Percentiles rank a stretch among this genome's conserved stretches.
phyloP scores from a whole-genome alignment of 2,113 vertebrate genomes.

The Cercopithecus mona region DNA sequence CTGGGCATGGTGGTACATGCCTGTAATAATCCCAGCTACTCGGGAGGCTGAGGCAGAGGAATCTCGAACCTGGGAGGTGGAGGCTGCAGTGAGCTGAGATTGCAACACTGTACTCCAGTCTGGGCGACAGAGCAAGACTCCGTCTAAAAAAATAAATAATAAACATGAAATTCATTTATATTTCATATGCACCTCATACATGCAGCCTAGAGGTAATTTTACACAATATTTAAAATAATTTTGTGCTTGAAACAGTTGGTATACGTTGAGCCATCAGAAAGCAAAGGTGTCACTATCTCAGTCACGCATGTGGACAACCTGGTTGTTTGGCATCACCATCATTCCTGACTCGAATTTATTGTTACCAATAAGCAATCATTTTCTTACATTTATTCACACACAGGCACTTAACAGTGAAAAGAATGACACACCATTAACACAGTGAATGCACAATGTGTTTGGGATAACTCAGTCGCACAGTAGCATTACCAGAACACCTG shows the following conservation, averaged over 20 bases:
- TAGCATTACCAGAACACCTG: not conserved
- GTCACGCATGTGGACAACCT: not conserved
- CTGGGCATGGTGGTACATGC: no score
- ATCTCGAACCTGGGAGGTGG: no score
- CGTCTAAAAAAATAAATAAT: no score
- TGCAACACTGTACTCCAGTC: no score
- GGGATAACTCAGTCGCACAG: not conserved
- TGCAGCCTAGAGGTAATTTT: not conserved
- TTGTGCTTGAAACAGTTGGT: not conserved
- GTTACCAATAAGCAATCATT: not conserved
- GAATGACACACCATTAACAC: not conserved
- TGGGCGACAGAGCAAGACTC: fast-evolving
- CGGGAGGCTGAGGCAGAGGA: no score
- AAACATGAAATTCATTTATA: not conserved
- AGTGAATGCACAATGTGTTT: not conserved
- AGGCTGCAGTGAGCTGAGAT: no score
- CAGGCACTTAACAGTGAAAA: not conserved
- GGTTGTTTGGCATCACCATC: not conserved
- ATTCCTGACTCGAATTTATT: not conserved
- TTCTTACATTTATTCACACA: not conserved
- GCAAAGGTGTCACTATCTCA: not conserved
- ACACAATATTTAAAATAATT: not conserved
- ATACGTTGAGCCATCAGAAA: not conserved
- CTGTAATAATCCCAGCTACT: no score
- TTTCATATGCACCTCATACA: not conserved